phyloP scores from a whole-genome alignment of 2,888 invertebrate genomes.

The Hanleya hanleyi region DNA sequence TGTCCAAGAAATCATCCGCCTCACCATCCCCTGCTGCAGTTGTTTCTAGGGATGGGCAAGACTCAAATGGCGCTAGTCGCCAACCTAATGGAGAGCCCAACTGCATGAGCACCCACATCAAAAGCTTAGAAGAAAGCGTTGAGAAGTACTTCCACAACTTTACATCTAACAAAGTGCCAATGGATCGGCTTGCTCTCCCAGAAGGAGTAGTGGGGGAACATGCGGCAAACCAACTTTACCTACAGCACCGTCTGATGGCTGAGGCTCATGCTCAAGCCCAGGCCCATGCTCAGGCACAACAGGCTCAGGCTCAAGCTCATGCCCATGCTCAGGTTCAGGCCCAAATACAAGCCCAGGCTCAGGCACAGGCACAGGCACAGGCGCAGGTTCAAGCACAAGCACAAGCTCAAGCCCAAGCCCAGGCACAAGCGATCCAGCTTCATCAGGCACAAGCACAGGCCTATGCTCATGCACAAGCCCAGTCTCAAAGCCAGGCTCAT shows the following conservation, averaged over 20 bases:
- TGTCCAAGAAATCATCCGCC: conserved; percentile 28
- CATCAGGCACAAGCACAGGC: neutral
- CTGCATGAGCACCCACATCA: conserved; percentile 34
- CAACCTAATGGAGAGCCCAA: neutral
- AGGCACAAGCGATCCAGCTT: neutral
- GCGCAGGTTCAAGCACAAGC: conserved; percentile 1
- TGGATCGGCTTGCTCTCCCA: neutral
- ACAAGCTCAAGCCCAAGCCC: neutral
- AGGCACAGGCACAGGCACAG: neutral
- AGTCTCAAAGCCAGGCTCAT: neutral
- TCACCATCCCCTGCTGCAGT: neutral
- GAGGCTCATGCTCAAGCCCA: neutral
- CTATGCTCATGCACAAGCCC: neutral
- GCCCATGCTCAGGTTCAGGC: neutral
- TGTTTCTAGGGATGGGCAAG: neutral
- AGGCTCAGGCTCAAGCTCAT: neutral
- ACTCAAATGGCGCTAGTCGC: neutral
- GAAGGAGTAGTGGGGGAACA: neutral
- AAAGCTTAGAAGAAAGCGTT: conserved; percentile 56
- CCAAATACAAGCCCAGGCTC: neutral
- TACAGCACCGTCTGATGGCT: conserved; percentile 1
- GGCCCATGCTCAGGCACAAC: neutral
- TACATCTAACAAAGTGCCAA: neutral
- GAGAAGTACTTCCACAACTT: conserved; percentile 50
- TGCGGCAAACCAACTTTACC: neutral